Evolutionary conservation across 2,113 vertebrate species (phyloP).

Genomic region (Platysteira castanea): DNA sequence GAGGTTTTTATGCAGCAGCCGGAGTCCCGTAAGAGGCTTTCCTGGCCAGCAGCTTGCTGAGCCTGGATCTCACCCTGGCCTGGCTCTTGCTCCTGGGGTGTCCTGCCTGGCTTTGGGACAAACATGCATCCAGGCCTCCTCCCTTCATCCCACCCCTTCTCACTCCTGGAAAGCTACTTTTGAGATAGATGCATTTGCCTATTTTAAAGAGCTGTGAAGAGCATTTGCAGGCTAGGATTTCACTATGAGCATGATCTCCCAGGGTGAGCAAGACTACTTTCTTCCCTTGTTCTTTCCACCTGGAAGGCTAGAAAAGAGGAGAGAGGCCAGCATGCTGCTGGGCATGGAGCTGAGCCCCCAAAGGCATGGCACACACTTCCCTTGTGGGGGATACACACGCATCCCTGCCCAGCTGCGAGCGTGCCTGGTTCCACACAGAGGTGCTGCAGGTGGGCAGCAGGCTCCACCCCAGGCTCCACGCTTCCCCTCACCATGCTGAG

Average conservation of each 20-base stretch:
- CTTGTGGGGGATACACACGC: neutral
- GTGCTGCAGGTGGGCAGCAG: neutral
- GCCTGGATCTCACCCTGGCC: neutral
- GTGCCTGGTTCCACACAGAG: neutral
- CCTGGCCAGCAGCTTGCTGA: neutral
- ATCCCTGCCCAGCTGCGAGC: neutral
- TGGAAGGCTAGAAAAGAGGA: neutral
- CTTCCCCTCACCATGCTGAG: fast-evolving
- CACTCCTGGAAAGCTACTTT: neutral
- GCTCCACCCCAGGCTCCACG: neutral
- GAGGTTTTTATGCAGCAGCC: neutral
- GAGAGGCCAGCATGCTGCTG: neutral
- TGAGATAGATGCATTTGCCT: neutral
- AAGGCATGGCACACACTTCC: neutral
- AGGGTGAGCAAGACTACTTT: neutral
- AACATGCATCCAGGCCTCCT: neutral
- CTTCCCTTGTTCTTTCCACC: neutral
- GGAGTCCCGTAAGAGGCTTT: neutral
- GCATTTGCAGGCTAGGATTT: neutral
- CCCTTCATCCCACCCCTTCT: neutral
- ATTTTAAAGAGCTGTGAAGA: neutral
- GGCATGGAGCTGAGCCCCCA: neutral
- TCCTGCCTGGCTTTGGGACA: neutral
- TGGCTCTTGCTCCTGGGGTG: fast-evolving
- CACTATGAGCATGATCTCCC: neutral